Evolutionary conservation across 2,797 vertebrate species (phyloP).

Genomic region (Otolemur crassicaudatus): DNA sequence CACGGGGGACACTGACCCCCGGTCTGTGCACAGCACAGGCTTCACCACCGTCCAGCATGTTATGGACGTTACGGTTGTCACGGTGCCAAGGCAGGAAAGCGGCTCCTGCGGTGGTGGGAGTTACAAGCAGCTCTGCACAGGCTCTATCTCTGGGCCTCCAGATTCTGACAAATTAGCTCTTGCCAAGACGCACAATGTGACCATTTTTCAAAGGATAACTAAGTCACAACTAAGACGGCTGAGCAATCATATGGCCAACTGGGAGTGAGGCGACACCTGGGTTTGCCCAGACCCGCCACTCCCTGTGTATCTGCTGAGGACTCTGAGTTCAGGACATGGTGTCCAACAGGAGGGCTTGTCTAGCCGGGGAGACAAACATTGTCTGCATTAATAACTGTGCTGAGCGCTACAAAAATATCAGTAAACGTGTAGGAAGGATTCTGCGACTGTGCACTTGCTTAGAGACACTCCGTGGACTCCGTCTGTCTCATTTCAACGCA

Average conservation of each 20-base stretch:
- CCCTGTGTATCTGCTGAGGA: background rate
- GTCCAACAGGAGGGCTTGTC: background rate
- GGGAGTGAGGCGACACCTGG: background rate
- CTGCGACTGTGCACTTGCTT: background rate
- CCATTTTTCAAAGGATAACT: constrained; percentile 29
- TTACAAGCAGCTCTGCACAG: background rate
- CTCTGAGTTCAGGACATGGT: background rate
- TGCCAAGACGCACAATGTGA: background rate
- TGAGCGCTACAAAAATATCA: background rate
- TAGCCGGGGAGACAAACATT: background rate
- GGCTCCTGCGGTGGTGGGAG: background rate
- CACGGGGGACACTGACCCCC: no score
- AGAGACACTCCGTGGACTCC: background rate
- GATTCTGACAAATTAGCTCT: background rate
- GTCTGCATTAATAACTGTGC: background rate
- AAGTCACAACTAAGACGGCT: background rate
- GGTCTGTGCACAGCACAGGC: no score
- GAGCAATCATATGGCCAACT: background rate
- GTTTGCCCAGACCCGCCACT: background rate
- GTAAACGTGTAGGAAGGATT: background rate
- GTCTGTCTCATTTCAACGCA: background rate
- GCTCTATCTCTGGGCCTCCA: background rate
- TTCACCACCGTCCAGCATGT: background rate
- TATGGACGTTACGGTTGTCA: background rate
- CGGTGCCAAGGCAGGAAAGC: background rate